A percentile compares a stretch with the other conserved stretches of the same genome.
phyloP scores from a whole-genome alignment of 2,797 vertebrate species.

The Eulemur coronatus region DNA sequence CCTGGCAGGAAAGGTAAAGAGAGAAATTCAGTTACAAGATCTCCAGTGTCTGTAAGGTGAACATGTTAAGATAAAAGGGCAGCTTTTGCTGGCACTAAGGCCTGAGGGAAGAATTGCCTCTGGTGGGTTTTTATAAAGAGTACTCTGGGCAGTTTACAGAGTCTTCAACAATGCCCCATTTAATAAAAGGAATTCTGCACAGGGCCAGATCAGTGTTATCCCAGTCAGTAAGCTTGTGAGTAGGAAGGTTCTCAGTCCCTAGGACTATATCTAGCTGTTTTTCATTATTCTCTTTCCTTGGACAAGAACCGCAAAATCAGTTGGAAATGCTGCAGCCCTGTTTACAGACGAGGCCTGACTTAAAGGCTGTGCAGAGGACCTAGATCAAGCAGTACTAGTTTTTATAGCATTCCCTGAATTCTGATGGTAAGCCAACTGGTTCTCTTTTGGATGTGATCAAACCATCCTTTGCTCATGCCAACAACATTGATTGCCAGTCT shows the following conservation, averaged over 20 bases:
- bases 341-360: not conserved
- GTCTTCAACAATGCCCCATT: not conserved
- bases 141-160: not conserved
- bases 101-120: not conserved
- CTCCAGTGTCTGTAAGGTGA: not conserved
- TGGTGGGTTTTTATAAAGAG: not conserved
- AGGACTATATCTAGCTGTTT: not conserved
- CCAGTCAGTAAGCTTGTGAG: not conserved
- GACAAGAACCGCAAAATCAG: not conserved
- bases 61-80: not conserved
- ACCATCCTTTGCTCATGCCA: conserved; percentile 45
- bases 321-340: not conserved
- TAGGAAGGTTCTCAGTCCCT: conserved; percentile 12
- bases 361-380: not conserved
- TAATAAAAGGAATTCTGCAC: not conserved
- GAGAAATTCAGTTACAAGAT: not conserved
- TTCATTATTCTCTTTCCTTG: not conserved
- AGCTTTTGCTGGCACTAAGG: not conserved
- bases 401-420: not conserved
- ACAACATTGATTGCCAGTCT: not conserved
- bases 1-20: not conserved
- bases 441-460: conserved; percentile 28
- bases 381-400: not conserved
- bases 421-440: not conserved
- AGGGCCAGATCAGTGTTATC: not conserved